Evolutionary conservation across 2,888 invertebrate genomes (phyloP).

Genomic region (Orthosia cruda): DNA sequence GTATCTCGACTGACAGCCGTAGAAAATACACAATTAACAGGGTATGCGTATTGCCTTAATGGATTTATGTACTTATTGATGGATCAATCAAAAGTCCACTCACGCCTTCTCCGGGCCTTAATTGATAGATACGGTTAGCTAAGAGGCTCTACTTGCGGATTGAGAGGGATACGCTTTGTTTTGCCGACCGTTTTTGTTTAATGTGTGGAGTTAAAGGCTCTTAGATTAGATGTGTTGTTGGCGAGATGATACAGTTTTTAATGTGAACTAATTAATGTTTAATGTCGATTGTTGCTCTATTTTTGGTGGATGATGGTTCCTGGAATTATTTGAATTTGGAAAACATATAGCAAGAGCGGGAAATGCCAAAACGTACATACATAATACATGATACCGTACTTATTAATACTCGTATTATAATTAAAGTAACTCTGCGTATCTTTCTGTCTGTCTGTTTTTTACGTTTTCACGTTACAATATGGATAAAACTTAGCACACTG

Average conservation of each 20-base stretch:
- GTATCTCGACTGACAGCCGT: slow-evolving; percentile 79
- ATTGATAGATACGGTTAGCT: slow-evolving; percentile 86
- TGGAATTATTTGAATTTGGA: too few relatives aligned
- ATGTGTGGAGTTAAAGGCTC: slow-evolving; percentile 31
- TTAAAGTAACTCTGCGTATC: too few relatives aligned
- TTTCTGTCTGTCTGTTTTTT: too few relatives aligned
- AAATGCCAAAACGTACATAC: too few relatives aligned
- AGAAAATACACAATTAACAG: slow-evolving; percentile 89
- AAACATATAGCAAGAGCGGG: background rate
- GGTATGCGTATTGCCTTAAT: slow-evolving; percentile 87
- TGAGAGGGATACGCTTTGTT: slow-evolving; percentile 74
- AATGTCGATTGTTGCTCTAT: background rate
- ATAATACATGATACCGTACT: too few relatives aligned
- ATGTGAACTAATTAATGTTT: slow-evolving; percentile 18
- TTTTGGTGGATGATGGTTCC: background rate
- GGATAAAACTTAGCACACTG: too few relatives aligned
- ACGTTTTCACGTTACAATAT: too few relatives aligned
- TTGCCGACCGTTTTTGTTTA: slow-evolving; percentile 66
- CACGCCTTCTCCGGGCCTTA: slow-evolving; percentile 78
- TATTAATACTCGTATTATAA: too few relatives aligned
- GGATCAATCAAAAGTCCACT: slow-evolving; percentile 89
- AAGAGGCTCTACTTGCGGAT: slow-evolving; percentile 62
- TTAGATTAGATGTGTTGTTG: slow-evolving; percentile 25
- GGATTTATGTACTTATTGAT: slow-evolving; percentile 91
- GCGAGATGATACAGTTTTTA: slow-evolving; percentile 21